Evolutionary conservation across 2,888 invertebrate species (phyloP), one percentile per base, ranked within the genome.

Genomic region (Drosophila subquinaria): DNA sequence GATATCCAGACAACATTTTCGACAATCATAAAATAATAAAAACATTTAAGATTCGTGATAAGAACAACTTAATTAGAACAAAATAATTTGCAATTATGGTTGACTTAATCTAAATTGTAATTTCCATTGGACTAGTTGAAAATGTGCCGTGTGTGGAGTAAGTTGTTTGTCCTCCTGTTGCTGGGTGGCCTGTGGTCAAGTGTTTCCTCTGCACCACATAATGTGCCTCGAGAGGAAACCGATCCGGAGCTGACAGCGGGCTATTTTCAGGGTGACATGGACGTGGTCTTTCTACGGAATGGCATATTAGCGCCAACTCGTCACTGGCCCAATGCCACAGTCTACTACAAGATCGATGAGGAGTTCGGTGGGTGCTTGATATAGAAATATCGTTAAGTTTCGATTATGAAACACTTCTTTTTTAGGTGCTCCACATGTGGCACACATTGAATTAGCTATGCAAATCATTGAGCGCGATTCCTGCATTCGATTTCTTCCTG

Each of bases 181-280:
- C 17, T 68, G 15, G 23, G 13, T 5, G 38, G 48, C n/a, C 40
- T 67, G 2, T 71, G 40, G 2, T 1, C 59, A 17, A 59, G 38
- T 8, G 50, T n/a, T 8, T 42, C 3, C 3, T 57, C 51, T 2
- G 79, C 74, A 17, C 74, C 79, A 4, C 3, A 43, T 9, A n/a
- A 3, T 0, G 11, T n/a, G 1, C 1, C 1, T 1, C 47, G 30
- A 23, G 57, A 33, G 36, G 82, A 76, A 60, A 55, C 70, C 2
- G 96, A 96, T 89, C 96, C 96, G 0, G 97, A 97, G 88, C 96
- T 97, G 87, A 92, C 95, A 79, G 96, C 96, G 0, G 95, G 94
- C 20, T 96, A 96, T 82, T 94, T 94, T 1, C 95, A 97, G 90
- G 96, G 96, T 9, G 97, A 97, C 82, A 96, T 97, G 77, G 92